Percentiles rank a stretch among this genome's conserved stretches.
These are phyloP conservation scores for Scaptodrosophila lebanonensis DNA, from an alignment of 1,140 invertebrate species.

Conservation along the genomic window DNA sequence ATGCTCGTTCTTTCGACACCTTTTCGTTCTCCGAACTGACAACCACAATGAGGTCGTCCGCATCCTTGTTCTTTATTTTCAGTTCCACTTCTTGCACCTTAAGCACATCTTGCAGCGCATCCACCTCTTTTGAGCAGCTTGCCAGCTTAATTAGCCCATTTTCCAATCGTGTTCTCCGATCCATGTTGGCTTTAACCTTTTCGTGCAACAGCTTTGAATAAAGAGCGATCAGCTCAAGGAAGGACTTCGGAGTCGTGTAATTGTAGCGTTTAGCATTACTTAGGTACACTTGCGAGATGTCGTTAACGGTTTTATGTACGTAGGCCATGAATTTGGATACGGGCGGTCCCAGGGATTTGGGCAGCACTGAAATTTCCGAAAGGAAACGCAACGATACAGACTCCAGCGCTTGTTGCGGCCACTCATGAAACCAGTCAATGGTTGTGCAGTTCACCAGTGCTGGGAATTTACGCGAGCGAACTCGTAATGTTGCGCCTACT, in stretches of 20 bases:
- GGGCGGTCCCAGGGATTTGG: constrained; percentile 80
- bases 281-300: constrained; percentile 89
- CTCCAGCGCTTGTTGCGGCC: constrained; percentile 93
- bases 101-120: constrained; percentile 82
- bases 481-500: constrained; percentile 89
- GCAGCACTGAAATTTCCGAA: constrained; percentile 84
- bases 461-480: constrained; percentile 94
- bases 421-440: constrained; percentile 98
- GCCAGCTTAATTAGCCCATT: constrained; percentile 92
- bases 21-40: constrained; percentile 94
- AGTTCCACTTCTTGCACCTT: constrained; percentile 93
- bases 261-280: constrained; percentile 94
- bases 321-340: constrained; percentile 94
- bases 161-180: constrained; percentile 88
- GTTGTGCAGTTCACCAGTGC: constrained; percentile 95
- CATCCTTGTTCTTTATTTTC: constrained; percentile 92
- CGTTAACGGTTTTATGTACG: constrained; percentile 92
- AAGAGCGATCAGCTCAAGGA: constrained; percentile 94
- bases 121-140: constrained; percentile 88
- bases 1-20: constrained; percentile 90
- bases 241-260: constrained; percentile 97
- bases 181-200: constrained; percentile 87
- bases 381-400: constrained; percentile 93
- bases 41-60: constrained; percentile 92
- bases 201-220: constrained; percentile 89